Evolutionary conservation across 1,140 invertebrate genomes (phyloP).

Genomic region (Drosophila seguyi): DNA sequence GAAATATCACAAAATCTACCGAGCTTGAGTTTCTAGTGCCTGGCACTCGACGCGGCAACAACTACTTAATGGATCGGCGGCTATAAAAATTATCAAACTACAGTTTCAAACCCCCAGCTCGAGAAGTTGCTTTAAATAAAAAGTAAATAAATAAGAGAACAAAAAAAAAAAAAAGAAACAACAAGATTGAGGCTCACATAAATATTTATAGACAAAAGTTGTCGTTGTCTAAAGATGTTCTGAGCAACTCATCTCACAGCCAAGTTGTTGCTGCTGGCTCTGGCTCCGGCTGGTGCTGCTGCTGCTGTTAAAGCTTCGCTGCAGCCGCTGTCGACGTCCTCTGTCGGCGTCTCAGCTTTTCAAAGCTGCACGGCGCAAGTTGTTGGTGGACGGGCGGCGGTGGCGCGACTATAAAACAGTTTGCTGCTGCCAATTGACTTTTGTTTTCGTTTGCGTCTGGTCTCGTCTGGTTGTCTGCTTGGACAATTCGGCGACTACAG

Average conservation of each 20-base stretch:
- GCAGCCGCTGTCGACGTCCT: constrained; percentile 20
- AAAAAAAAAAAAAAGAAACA: constrained; percentile 16
- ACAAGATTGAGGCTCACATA: constrained; percentile 51
- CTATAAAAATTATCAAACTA: constrained; percentile 71
- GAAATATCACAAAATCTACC: constrained; percentile 59
- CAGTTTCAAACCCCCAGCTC: constrained; percentile 54
- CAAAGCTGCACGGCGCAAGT: constrained; percentile 43
- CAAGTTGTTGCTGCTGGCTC: constrained; percentile 15
- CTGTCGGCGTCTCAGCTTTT: constrained; percentile 36
- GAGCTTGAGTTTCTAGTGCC: constrained; percentile 61
- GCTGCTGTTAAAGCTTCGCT: constrained; percentile 28
- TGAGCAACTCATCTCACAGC: constrained; percentile 41
- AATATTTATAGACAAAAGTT: constrained; percentile 76
- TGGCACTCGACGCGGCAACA: constrained; percentile 54
- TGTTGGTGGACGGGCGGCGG: constrained; percentile 29
- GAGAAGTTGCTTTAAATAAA: constrained; percentile 68
- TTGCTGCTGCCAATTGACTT: constrained; percentile 77
- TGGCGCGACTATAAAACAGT: constrained; percentile 73
- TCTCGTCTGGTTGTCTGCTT: constrained; percentile 80
- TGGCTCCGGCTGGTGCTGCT: not conserved
- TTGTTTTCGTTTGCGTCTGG: constrained; percentile 83
- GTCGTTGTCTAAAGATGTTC: constrained; percentile 72
- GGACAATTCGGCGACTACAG: constrained; percentile 61
- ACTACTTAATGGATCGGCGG: constrained; percentile 52
- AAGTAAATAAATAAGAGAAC: constrained; percentile 73